Base-by-base conservation (phyloP, 2,113 vertebrate species). In the Antechinus stuartii region DNA sequence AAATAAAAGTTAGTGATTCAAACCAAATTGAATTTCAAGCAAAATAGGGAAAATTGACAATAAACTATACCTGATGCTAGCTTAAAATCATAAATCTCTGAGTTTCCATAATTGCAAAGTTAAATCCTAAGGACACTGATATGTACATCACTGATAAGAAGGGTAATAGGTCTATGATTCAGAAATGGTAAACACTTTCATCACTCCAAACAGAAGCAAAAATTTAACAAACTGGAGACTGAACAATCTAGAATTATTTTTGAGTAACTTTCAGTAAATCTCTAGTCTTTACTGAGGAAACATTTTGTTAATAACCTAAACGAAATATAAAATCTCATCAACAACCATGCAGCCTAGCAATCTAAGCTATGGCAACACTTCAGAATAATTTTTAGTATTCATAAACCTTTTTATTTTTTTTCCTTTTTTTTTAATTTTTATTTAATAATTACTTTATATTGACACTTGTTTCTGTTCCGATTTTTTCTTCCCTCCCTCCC, bases 1-100 rank as follows among this genome's bases (percentile, higher is more conserved):
- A 95, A 94, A 94, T 47, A 93, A 61, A 92, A 35, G 23, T 42
- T 94, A 95, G 42, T 92, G 30, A 22, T 9, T 97, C 22, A 90
- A 25, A 2, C 49, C 91, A 94, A 96, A 94, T 55, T 94, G 57
- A 92, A 93, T 84, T 76, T 90, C 54, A 96, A 92, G 10, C 19
- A 19, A 76, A 84, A 42, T 49, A 61, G 57, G 6, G 92, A 95
- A 68, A 54, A 42, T 22, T 11, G 52, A 61, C 35, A 68, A 27
- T 96, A 61, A 26, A 24, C 11, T 84, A 16, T 55, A 54, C 24
- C 22, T 54, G 49, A 94, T 26, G 10, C 8, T 91, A 91, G n/a
- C 1, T 91, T 91, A 68, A 56, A 90, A 76, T n/a, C n/a, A 26
- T 92, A 91, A 90, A 90, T 24, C 2, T 8, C 26, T 49, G 8